phyloP scores from a whole-genome alignment of 2,113 vertebrate species.

The Polypterus senegalus region DNA sequence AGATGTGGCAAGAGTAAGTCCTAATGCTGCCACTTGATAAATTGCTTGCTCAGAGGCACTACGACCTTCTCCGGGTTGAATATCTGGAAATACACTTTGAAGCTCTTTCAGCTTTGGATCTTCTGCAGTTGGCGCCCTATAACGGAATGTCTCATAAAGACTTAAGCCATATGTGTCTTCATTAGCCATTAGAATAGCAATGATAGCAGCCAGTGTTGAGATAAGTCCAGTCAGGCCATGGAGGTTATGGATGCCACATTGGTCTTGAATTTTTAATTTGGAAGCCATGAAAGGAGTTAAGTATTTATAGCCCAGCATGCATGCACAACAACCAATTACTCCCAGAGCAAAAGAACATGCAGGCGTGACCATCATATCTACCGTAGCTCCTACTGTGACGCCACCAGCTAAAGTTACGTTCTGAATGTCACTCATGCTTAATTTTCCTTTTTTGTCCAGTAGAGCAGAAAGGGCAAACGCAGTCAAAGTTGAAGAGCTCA shows the following conservation, averaged over 20 bases:
- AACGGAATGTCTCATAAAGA: slow-evolving; percentile 38
- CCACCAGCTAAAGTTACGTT: slow-evolving; percentile 65
- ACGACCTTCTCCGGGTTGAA: slow-evolving; percentile 37
- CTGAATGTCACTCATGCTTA: slow-evolving; percentile 59
- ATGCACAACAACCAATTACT: slow-evolving; percentile 44
- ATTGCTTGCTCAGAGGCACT: slow-evolving; percentile 43
- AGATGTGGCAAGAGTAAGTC: slow-evolving; percentile 34
- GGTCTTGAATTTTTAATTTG: slow-evolving; percentile 49
- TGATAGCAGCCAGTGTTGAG: slow-evolving; percentile 44
- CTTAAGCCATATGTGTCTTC: slow-evolving; percentile 37
- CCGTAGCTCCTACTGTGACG: slow-evolving; percentile 53
- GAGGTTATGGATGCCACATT: slow-evolving; percentile 69
- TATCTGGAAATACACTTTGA: slow-evolving; percentile 34
- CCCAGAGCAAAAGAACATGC: slow-evolving; percentile 52
- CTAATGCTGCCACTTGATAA: slow-evolving; percentile 48
- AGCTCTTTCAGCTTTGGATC: slow-evolving; percentile 32
- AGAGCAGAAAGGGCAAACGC: slow-evolving; percentile 48
- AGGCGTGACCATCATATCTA: slow-evolving; percentile 55
- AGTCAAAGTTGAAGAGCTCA: slow-evolving; percentile 47
- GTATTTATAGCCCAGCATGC: slow-evolving; percentile 62
- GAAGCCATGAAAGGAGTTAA: slow-evolving; percentile 47
- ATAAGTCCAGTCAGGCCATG: slow-evolving; percentile 63
- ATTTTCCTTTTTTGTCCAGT: slow-evolving; percentile 49
- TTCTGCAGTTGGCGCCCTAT: slow-evolving; percentile 28
- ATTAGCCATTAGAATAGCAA: slow-evolving; percentile 36